phyloP scores from a whole-genome alignment of 2,113 vertebrate genomes.

The Calyptomena viridis region DNA sequence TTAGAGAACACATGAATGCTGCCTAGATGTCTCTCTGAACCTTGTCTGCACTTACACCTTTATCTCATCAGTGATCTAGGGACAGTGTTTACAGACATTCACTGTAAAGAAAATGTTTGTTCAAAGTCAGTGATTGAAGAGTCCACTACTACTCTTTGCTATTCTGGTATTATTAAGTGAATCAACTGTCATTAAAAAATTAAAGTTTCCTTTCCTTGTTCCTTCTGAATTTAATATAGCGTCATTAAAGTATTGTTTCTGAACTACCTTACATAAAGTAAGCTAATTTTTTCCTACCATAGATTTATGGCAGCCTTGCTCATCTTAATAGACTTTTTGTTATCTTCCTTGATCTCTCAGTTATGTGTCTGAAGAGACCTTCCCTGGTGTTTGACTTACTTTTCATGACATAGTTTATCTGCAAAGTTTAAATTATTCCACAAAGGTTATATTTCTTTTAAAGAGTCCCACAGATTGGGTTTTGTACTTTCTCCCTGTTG shows the following conservation, averaged over 20 bases:
- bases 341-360: not conserved
- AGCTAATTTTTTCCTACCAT: not conserved
- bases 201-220: not conserved
- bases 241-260: not conserved
- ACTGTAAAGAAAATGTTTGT: not conserved
- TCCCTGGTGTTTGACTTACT: not conserved
- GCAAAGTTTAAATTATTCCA: not conserved
- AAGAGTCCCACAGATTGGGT: not conserved
- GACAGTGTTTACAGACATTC: not conserved
- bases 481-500: not conserved
- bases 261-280: not conserved
- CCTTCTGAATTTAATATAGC: not conserved
- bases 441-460: not conserved
- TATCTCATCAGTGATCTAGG: not conserved
- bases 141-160: not conserved
- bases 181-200: not conserved
- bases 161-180: not conserved
- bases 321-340: not conserved
- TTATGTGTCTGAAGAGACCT: not conserved
- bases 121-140: not conserved
- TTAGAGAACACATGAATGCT: not conserved
- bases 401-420: not conserved
- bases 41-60: not conserved
- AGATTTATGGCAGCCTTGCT: not conserved
- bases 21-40: not conserved